Base-by-base conservation (phyloP, 2,888 invertebrate genomes). In the Drosophila testacea region DNA sequence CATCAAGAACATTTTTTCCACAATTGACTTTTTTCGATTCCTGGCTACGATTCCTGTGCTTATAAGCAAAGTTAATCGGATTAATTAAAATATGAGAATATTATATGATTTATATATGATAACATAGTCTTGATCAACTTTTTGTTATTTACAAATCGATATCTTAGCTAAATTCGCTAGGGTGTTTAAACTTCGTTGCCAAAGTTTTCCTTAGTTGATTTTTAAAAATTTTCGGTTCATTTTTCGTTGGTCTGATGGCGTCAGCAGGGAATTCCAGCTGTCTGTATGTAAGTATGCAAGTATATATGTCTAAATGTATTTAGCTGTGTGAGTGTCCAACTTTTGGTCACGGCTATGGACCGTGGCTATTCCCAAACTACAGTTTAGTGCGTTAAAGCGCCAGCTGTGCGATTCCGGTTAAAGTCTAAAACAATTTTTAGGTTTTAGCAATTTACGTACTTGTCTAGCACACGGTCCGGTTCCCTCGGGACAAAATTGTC, bases 311-410 rank as follows among this genome's bases (percentile, higher is more conserved):
- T 22, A 22, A 3, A 22, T 22, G 22, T 22, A 22, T 22, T 22
- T 22, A 22, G 7, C 6, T 32, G 32, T 32, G 32, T 16, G 32
- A 41, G 30, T 39, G 30, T 39, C 30, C 11, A 68, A 63, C 47
- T 56, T 71, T 67, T 67, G 63, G 57, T 56, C 54, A 47, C 46
- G 56, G 44, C 50, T 30, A 9, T 27, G 41, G 70, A 9, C 63
- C 54, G 39, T 36, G 54, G 42, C 48, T 56, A 75, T 74, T 70
- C 70, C 70, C 74, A 42, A 70, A 60, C 70, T 66, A 74, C 59
- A 63, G 74, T 66, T 66, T 62, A 66, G 47, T 62, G 51, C 61
- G 46, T 59, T 73, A 59, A 55, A 62, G 52, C 47, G 55, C 22
- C 59, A 69, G 62, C 73, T 70, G 62, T 38, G 48, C 60, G 42